Evolutionary conservation across 1,140 invertebrate genomes (phyloP).

Genomic region (Cecropterus lyciades): DNA sequence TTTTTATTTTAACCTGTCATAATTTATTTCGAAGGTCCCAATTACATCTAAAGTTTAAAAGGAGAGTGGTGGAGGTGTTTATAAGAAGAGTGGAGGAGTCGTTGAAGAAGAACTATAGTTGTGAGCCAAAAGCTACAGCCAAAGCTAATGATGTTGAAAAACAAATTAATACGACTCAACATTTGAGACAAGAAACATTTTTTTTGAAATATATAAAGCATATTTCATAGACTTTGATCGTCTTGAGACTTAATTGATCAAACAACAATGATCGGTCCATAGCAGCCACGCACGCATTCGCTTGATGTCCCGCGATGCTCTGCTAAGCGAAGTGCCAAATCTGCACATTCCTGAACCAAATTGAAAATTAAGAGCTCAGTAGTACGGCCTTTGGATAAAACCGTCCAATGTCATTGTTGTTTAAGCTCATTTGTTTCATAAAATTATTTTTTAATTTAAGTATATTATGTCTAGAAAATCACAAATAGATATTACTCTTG

Average conservation of each 20-base stretch:
- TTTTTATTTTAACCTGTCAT: too few species aligned
- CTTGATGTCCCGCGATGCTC: conserved; percentile 31
- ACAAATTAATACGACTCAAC: too few species aligned
- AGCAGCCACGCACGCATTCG: not conserved
- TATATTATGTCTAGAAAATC: conserved; percentile 16
- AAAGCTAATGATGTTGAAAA: too few species aligned
- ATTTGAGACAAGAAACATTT: too few species aligned
- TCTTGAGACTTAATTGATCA: not conserved
- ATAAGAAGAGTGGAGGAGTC: too few species aligned
- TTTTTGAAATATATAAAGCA: not conserved
- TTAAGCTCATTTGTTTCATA: conserved; percentile 42
- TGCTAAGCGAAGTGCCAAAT: conserved; percentile 42
- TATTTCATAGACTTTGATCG: not conserved
- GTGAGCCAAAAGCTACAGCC: too few species aligned
- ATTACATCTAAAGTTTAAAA: too few species aligned
- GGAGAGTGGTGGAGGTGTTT: too few species aligned
- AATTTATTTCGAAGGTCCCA: too few species aligned
- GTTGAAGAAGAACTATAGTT: too few species aligned
- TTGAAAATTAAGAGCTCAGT: conserved; percentile 12
- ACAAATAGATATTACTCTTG: conserved; percentile 31
- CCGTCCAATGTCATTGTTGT: conserved; percentile 52
- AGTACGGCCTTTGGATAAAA: conserved; percentile 33
- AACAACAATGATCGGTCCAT: not conserved
- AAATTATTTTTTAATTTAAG: conserved; percentile 35
- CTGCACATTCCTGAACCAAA: conserved; percentile 32